Percentiles rank a stretch among this genome's conserved stretches.
phyloP scores from a whole-genome alignment of 2,113 vertebrate species.

The Mormoops blainvillei region DNA sequence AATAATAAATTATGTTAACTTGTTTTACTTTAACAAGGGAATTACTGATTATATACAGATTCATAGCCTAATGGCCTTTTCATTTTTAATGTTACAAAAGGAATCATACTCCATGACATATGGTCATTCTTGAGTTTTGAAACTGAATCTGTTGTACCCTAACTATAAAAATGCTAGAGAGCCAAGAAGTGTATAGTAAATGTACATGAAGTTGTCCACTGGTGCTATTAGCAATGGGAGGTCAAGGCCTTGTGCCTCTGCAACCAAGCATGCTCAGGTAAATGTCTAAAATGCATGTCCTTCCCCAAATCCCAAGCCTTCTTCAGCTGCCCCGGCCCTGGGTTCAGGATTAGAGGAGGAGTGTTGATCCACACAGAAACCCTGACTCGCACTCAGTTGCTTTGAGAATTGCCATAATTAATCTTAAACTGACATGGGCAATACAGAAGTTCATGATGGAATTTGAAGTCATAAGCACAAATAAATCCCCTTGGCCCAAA shows the following conservation, averaged over 20 bases:
- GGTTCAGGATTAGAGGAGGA: not conserved
- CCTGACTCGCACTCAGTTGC: not conserved
- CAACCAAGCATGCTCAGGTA: not conserved
- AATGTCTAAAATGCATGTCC: not conserved
- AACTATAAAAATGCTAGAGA: constrained; percentile 66
- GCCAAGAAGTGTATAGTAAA: constrained; percentile 70
- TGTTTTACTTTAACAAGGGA: constrained; percentile 72
- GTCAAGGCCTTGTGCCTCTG: not conserved
- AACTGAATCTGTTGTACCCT: constrained; percentile 66
- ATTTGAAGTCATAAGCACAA: not conserved
- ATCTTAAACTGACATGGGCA: constrained; percentile 20
- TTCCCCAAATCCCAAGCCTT: not conserved
- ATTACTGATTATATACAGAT: constrained; percentile 76
- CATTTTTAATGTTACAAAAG: constrained; percentile 76
- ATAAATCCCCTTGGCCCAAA: not conserved
- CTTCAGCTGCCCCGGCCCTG: not conserved
- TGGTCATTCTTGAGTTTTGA: constrained; percentile 67
- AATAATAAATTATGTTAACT: constrained; percentile 75
- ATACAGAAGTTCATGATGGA: not conserved
- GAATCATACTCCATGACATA: constrained; percentile 73
- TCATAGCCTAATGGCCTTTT: constrained; percentile 71
- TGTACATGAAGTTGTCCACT: constrained; percentile 63
- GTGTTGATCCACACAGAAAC: not conserved
- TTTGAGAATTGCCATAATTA: constrained; percentile 38
- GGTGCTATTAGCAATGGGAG: not conserved